Evolutionary conservation across 2,888 invertebrate genomes (phyloP).

Genomic region (Notocelia uddmanniana): DNA sequence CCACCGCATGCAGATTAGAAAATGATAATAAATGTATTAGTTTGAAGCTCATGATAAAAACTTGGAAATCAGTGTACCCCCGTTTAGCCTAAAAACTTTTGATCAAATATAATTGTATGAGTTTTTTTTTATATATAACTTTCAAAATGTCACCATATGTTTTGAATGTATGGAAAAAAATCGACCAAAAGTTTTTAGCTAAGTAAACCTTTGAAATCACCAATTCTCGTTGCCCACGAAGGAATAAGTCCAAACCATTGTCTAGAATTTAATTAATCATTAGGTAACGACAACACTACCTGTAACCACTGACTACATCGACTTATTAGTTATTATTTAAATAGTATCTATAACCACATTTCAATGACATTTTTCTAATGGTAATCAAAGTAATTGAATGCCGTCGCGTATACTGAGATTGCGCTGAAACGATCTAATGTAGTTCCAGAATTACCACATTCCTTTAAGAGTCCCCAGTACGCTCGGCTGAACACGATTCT

Average conservation of each 20-base stretch:
- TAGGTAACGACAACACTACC: conserved; percentile 82
- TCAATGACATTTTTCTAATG: conserved; percentile 71
- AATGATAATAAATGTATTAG: not conserved
- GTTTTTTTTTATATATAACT: not conserved
- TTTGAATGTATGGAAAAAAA: too few relatives aligned
- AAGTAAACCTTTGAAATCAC: conserved; percentile 48
- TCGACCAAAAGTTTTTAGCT: not conserved
- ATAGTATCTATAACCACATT: conserved; percentile 77
- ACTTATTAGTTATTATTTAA: conserved; percentile 77
- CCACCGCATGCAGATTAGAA: not conserved
- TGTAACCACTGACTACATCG: conserved; percentile 82
- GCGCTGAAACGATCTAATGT: conserved; percentile 36
- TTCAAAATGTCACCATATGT: too few relatives aligned
- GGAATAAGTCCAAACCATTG: conserved; percentile 61
- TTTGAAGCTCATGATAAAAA: conserved; percentile 27
- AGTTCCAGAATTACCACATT: not conserved
- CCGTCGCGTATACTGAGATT: conserved; percentile 67
- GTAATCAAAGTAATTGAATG: conserved; percentile 65
- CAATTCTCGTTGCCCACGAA: conserved; percentile 65
- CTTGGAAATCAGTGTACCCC: conserved; percentile 27
- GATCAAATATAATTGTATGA: not conserved
- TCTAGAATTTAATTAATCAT: conserved; percentile 65
- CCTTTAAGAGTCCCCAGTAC: too few relatives aligned
- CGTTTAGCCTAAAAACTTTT: not conserved
- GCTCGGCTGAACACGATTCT: too few relatives aligned